These are phyloP conservation scores for Psittacula derbiana DNA, from an alignment of 2,797 vertebrate genomes.

Conservation along the genomic window DNA sequence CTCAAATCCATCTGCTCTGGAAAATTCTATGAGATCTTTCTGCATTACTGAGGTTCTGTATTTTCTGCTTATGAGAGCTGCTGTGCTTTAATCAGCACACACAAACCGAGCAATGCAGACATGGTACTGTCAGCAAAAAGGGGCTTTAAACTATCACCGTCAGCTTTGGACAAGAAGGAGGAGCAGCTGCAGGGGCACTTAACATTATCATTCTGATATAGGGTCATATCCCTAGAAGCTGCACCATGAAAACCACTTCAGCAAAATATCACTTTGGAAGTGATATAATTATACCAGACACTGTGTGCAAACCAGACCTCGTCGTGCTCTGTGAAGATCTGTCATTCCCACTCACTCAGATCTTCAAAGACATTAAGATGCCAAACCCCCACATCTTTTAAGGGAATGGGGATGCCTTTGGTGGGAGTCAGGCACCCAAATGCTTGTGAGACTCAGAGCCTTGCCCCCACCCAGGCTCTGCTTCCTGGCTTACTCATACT, in stretches of 20 bases:
- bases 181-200: background rate
- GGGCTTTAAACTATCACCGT: background rate
- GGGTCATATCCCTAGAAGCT: background rate
- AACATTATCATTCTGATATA: background rate
- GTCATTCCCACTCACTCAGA: background rate
- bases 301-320: background rate
- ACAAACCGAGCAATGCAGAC: rapidly evolving
- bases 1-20: background rate
- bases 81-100: background rate
- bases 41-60: rapidly evolving
- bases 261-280: background rate
- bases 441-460: background rate
- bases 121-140: background rate
- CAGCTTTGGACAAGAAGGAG: background rate
- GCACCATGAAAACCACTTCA: background rate
- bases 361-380: constrained; percentile 17
- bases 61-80: background rate
- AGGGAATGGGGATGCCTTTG: background rate
- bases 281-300: background rate
- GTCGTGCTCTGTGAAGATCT: background rate
- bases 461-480: background rate
- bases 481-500: background rate
- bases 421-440: background rate
- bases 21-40: background rate
- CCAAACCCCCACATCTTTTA: background rate